Evolutionary conservation across 2,113 vertebrate genomes (phyloP).

Genomic region (Gallinago jamesoni): DNA sequence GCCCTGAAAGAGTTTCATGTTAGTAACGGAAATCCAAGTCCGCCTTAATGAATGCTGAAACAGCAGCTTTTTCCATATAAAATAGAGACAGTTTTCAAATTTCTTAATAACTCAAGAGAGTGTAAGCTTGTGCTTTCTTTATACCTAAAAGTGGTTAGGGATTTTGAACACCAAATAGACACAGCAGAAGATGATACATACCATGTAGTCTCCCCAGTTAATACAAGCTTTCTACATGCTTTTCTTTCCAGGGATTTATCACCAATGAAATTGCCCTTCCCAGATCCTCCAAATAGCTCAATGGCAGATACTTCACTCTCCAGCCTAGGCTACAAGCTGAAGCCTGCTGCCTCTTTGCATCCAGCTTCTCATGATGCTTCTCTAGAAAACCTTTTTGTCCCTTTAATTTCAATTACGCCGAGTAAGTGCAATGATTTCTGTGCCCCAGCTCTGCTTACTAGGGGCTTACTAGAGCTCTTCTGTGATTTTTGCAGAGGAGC

Average conservation of each 20-base stretch:
- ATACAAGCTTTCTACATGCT: neutral
- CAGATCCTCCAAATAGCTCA: slow-evolving; percentile 43
- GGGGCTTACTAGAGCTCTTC: neutral
- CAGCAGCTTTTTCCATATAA: neutral
- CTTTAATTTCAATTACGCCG: slow-evolving; percentile 79
- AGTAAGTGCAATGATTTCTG: slow-evolving; percentile 76
- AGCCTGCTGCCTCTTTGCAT: slow-evolving; percentile 34
- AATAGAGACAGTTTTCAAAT: neutral
- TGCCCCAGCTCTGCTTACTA: neutral
- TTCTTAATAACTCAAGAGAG: neutral
- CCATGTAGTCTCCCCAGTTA: neutral
- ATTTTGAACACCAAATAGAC: neutral
- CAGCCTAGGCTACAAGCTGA: slow-evolving; percentile 45
- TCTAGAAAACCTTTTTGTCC: slow-evolving; percentile 80
- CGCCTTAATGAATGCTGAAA: neutral
- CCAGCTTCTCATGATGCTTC: slow-evolving; percentile 32
- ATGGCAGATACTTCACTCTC: slow-evolving; percentile 15
- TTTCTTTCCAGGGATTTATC: slow-evolving; percentile 69
- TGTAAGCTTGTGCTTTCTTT: neutral
- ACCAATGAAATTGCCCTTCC: slow-evolving; percentile 51
- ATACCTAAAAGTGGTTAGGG: neutral
- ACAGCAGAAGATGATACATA: neutral
- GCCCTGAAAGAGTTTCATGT: neutral
- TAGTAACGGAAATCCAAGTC: neutral
- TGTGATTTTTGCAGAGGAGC: neutral